Percentiles rank a stretch among this genome's conserved stretches.
These are phyloP conservation scores for Conomelus anceps DNA, from an alignment of 2,888 invertebrate species.

Conservation along the genomic window DNA sequence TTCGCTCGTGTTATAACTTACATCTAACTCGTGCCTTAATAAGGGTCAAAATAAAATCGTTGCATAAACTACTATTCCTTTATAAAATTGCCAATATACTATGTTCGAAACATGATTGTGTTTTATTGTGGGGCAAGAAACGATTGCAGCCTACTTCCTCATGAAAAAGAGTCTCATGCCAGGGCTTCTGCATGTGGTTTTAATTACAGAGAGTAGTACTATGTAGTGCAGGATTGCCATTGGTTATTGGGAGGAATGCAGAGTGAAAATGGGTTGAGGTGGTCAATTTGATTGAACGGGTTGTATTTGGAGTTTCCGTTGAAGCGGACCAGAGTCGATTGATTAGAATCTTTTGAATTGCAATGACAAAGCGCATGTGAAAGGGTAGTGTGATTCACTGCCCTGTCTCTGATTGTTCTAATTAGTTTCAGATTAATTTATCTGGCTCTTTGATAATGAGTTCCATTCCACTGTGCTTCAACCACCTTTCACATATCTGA, in stretches of 20 bases:
- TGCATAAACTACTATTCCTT: too few species aligned
- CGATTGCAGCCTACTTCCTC: not conserved
- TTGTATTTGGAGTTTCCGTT: not conserved
- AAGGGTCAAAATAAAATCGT: too few species aligned
- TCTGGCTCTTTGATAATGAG: not conserved
- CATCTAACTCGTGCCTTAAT: too few species aligned
- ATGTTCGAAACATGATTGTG: too few species aligned
- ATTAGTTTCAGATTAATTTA: not conserved
- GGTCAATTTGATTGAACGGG: not conserved
- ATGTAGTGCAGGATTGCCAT: not conserved
- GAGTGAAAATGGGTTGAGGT: not conserved
- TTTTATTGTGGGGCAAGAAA: too few species aligned
- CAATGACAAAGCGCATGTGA: not conserved
- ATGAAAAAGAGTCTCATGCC: not conserved
- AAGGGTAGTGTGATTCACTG: not conserved
- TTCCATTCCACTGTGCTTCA: not conserved
- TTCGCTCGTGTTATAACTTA: too few species aligned
- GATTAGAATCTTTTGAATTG: not conserved
- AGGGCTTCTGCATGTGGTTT: not conserved
- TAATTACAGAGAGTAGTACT: not conserved
- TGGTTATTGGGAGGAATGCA: not conserved
- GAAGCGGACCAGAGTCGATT: not conserved
- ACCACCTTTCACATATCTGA: not conserved
- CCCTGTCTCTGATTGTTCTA: not conserved
- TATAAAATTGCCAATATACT: too few species aligned